These are phyloP conservation scores for Ciconia nigra DNA, from an alignment of 2,797 vertebrate genomes.

Conservation along the genomic window DNA sequence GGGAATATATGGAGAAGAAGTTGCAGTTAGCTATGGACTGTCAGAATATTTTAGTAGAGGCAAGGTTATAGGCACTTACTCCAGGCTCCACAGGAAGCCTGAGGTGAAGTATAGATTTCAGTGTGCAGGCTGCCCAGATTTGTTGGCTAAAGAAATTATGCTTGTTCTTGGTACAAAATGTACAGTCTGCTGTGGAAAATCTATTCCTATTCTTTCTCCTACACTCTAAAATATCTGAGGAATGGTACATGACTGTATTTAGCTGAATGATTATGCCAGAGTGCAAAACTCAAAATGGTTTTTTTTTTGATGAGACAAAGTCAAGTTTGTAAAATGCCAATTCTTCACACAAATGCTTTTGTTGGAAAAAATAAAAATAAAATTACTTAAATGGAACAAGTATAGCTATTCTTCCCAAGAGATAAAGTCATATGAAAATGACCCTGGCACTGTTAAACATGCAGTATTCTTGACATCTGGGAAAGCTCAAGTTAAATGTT, in stretches of 20 bases:
- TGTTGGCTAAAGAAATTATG: not conserved
- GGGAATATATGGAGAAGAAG: not conserved
- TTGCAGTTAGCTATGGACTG: not conserved
- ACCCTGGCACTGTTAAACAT: not conserved
- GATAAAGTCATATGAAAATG: not conserved
- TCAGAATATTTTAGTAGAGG: not conserved
- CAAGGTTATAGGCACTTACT: not conserved
- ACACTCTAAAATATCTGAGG: slow-evolving; percentile 51
- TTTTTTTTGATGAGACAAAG: not conserved
- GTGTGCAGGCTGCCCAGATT: not conserved
- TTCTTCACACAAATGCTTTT: not conserved
- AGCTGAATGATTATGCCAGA: not conserved
- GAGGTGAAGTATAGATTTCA: not conserved
- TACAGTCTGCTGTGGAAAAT: slow-evolving; percentile 4
- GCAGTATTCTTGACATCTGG: not conserved
- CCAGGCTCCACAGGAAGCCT: not conserved
- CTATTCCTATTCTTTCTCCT: slow-evolving; percentile 47
- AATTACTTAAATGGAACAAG: not conserved
- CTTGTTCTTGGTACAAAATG: slow-evolving; percentile 34
- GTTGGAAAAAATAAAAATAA: not conserved
- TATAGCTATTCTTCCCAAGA: not conserved
- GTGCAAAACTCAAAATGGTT: not conserved
- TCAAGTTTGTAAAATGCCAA: not conserved
- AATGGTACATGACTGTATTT: slow-evolving; percentile 42
- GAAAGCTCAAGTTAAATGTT: not conserved